Base-by-base conservation (phyloP, 2,113 vertebrate species). In the Takifugu bimaculatus region DNA sequence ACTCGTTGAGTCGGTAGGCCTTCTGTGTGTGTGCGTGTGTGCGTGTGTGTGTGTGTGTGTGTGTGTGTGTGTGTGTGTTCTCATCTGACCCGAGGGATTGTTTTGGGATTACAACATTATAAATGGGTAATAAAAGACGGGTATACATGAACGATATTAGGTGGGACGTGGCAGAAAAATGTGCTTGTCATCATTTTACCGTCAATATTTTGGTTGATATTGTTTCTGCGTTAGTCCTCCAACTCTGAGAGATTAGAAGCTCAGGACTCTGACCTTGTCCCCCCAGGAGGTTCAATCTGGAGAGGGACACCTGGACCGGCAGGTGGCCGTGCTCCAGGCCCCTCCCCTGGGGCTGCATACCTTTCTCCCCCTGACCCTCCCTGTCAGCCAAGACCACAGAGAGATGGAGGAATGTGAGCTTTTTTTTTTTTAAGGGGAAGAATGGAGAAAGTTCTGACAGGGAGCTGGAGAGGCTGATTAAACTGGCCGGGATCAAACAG, bases 271-370 rank as follows among this genome's bases (percentile, higher is more conserved):
- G 74, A 60, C 57, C 68, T 35, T 10, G 28, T 45, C 67, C 48
- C 74, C 75, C 48, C 4, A 4, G 54, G 72, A 75, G 77, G 65
- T 57, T 71, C 77, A 53, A 79, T 62, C 76, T 72, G 71, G 54
- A 78, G 65, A 83, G 68, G 78, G 86, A 82, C 86, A 89, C 88
- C 86, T 89, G 86, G 80, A 69, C 70, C 66, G 70, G 82, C 85
- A 89, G 86, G 86, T 88, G 84, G 82, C 84, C 50, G 5, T 42
- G 66, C 58, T 80, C 70, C 78, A 80, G 64, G 49, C 64, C 56
- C 75, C 75, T 78, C 84, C 85, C 72, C 29, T 52, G 85, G 70
- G 83, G 78, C 68, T 63, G 72, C 75, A 85, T 85, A 85, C 81
- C 78, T 77, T 68, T 68, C 60, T 69, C 60, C 65, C 68, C 83